Evolutionary conservation across 92 coral and sea anemone species (phyloP), one percentile per base, ranked within the genome.

Genomic region (Epizoanthus illoricatus): DNA sequence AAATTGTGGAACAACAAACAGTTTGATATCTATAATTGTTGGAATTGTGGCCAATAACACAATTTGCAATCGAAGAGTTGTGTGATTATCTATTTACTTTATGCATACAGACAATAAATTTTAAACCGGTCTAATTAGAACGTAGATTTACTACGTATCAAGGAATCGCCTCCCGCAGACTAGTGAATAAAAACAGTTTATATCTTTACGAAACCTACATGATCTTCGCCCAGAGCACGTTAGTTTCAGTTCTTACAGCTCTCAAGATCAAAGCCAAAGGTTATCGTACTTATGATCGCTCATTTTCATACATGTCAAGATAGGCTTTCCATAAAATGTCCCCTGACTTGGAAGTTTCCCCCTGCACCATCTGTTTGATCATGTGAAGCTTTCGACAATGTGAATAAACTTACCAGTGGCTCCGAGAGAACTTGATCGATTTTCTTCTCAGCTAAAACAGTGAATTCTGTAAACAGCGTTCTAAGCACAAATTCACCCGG

Each of bases 401-500:
- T 41, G 67, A 41, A 18, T 40, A 6, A 56, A 85, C 99, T 93
- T 76, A 97, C 99, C 90, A 97, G 80, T 17, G 99, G 97, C 80
- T 97, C 99, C 17, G 91, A 87, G 21, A 97, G 89, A 66, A 97
- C 91, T 45, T 88, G 85, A 57, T 97, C 99, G 84, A 97, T 94
- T 85, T 94, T 97, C 68, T 85, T 85, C 83, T 97, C 99, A 2
- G 99, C 97, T 19, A 92, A 74, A 62, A 90, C 86, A 56, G 99
- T 94, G 78, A 97, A 92, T 72, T 97, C 99, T 74, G 90, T 88
- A 81, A 97, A 97, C 69, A 97, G 83, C 54, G 98, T 94, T 86
- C 98, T 86, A 42, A 97, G 84, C 1, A 97, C 99, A 72, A 94
- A 97, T 80, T 97, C 98, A 4, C 99, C 99, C 20, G 99, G 94